Conservation (phyloP, 2,888 invertebrate species). For the Opisthograptis luteolata region DNA sequence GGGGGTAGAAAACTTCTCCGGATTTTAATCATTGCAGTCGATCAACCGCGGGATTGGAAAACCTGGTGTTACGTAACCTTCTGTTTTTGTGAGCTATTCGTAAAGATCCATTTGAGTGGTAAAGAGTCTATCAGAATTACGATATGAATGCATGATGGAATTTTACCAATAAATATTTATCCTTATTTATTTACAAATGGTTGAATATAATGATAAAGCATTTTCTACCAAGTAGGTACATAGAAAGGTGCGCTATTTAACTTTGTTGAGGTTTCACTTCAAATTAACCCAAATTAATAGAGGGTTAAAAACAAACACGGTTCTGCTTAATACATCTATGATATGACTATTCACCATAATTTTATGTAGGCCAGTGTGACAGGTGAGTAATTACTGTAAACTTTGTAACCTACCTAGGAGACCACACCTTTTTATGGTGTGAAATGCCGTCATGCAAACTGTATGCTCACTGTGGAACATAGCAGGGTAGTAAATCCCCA, state of each 20-base stretch:
- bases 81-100: background rate
- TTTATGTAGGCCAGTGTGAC: constrained; percentile 30
- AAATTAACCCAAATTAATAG: background rate
- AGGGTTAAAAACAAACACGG: background rate
- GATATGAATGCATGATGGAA: too few species aligned
- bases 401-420: constrained; percentile 29
- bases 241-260: too few species aligned
- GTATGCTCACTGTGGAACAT: constrained; percentile 28
- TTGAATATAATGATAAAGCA: too few species aligned
- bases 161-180: too few species aligned
- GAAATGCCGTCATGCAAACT: constrained; percentile 33
- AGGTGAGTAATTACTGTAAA: constrained; percentile 17
- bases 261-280: background rate
- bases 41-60: constrained; percentile 22
- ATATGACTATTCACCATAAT: constrained; percentile 30
- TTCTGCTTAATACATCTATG: constrained; percentile 7
- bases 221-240: too few species aligned
- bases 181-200: too few species aligned
- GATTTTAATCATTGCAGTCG: constrained; percentile 21
- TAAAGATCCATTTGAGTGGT: background rate
- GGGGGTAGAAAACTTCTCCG: constrained; percentile 1
- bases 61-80: constrained; percentile 6
- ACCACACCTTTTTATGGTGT: constrained; percentile 39
- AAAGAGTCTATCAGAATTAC: background rate
- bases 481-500: constrained; percentile 40